Evolutionary conservation across 2,113 vertebrate species (phyloP).

Genomic region (Phylloscopus trochiloides): DNA sequence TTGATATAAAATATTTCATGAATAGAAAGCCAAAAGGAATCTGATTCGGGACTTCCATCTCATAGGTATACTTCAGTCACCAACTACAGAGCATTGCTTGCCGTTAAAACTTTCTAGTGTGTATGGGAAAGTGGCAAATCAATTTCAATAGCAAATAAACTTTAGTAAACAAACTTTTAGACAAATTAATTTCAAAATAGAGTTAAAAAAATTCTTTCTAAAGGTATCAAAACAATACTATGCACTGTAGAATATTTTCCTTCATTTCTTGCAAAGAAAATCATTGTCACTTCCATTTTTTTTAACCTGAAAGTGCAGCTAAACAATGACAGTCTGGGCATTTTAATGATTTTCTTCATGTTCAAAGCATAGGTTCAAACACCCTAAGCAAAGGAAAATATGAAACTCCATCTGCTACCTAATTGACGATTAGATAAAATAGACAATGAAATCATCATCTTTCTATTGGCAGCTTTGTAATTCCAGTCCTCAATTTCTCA

Average conservation of each 20-base stretch:
- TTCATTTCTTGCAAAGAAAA: neutral
- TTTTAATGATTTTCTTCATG: neutral
- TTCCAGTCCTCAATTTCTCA: neutral
- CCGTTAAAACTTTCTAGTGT: neutral
- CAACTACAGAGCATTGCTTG: neutral
- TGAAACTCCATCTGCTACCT: neutral
- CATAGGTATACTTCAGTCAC: neutral
- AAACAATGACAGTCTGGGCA: neutral
- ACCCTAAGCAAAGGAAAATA: neutral
- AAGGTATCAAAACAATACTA: neutral
- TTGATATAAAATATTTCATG: neutral
- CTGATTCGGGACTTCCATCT: neutral
- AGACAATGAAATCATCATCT: neutral
- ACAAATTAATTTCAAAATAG: neutral
- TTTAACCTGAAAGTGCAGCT: neutral
- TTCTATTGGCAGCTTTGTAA: neutral
- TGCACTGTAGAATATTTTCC: neutral
- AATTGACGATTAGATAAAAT: neutral
- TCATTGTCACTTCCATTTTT: neutral
- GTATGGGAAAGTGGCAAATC: neutral
- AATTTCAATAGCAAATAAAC: neutral
- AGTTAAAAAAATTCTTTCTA: neutral
- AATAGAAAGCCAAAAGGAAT: neutral
- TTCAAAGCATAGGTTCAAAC: neutral
- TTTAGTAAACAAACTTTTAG: neutral